A percentile compares a stretch with the other conserved stretches of the same genome.
These are phyloP conservation scores for Ganaspis brasiliensis DNA, from an alignment of 2,888 invertebrate species.

Conservation along the genomic window DNA sequence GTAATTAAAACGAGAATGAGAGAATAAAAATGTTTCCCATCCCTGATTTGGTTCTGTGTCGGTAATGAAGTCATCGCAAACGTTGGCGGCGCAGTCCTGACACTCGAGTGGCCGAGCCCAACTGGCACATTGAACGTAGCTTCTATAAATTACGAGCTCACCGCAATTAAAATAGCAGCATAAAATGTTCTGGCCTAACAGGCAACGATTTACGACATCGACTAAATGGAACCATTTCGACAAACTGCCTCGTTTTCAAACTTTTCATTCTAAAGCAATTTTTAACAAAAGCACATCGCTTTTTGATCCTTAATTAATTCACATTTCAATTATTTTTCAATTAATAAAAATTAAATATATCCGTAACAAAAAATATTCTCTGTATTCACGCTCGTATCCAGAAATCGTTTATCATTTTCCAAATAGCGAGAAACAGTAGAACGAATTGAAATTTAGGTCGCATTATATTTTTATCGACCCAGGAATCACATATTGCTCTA, in stretches of 20 bases:
- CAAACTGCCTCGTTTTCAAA: not conserved
- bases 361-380: no score
- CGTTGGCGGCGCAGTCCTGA: not conserved
- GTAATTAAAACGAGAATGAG: not conserved
- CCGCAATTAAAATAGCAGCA: constrained; percentile 28
- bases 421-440: no score
- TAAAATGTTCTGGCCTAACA: constrained; percentile 14
- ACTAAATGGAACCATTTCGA: not conserved
- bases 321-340: no score
- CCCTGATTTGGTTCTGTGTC: not conserved
- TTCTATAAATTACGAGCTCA: constrained; percentile 36
- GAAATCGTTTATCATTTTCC: no score
- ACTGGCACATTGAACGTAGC: constrained; percentile 1
- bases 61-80: constrained; percentile 30
- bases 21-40: not conserved
- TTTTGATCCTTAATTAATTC: no score
- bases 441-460: no score
- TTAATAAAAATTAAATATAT: no score
- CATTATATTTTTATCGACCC: no score
- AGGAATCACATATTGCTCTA: no score
- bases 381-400: no score
- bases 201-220: constrained; percentile 17
- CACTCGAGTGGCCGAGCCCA: not conserved
- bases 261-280: not conserved
- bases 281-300: not conserved